These are phyloP conservation scores for Lophius americanus DNA, from an alignment of 2,797 vertebrate species.

Conservation along the genomic window DNA sequence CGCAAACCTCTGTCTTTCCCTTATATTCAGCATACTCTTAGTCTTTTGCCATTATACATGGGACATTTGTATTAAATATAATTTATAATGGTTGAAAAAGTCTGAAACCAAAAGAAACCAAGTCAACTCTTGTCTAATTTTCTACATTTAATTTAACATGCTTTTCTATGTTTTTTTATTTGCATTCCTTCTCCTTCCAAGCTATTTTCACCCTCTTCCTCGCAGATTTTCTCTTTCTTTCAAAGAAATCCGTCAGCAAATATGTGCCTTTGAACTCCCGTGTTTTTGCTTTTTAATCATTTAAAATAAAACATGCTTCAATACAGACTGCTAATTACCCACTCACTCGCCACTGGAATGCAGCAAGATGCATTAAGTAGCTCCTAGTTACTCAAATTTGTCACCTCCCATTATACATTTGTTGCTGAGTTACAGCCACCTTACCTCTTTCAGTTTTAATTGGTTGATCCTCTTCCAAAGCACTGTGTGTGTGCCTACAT, in stretches of 20 bases:
- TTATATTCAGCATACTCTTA: no score
- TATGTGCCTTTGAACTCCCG: slow-evolving; percentile 66
- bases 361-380: slow-evolving; percentile 38
- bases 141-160: slow-evolving; percentile 3
- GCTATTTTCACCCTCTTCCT: slow-evolving; percentile 43
- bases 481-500: slow-evolving; percentile 13
- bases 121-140: slow-evolving; percentile 35
- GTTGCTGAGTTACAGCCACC: slow-evolving; percentile 65
- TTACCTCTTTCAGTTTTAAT: slow-evolving; percentile 80
- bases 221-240: slow-evolving; percentile 49
- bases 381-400: slow-evolving; percentile 33
- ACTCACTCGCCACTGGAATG: slow-evolving; percentile 40
- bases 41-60: no score
- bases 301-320: slow-evolving; percentile 68
- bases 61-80: no score
- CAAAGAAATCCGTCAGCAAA: slow-evolving; percentile 62
- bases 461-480: slow-evolving; percentile 76
- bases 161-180: slow-evolving; percentile 15
- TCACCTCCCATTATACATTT: slow-evolving; percentile 22
- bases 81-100: no score
- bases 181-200: slow-evolving; percentile 1
- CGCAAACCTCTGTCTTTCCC: no score
- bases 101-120: no score
- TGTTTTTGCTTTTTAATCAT: slow-evolving; percentile 67
- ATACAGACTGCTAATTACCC: slow-evolving; percentile 51